phyloP scores from a whole-genome alignment of 2,888 invertebrate species.

The Ennomos quercinarius region DNA sequence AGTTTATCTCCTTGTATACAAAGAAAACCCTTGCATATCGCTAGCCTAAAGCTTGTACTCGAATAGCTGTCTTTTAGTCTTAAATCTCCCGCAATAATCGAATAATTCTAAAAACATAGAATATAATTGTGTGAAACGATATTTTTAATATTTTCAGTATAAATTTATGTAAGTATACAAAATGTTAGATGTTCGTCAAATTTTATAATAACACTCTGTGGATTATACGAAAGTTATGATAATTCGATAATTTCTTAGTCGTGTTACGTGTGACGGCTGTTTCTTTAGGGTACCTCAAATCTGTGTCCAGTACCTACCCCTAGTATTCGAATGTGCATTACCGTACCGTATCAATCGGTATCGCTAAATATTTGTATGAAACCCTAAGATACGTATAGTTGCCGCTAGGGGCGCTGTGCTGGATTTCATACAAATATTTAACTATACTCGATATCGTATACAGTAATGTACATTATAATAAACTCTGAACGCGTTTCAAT shows the following conservation, averaged over 20 bases:
- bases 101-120: conserved; percentile 26
- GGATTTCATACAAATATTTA: too few species aligned
- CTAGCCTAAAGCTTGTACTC: conserved; percentile 18
- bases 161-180: conserved; percentile 61
- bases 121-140: conserved; percentile 48
- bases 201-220: conserved; percentile 43
- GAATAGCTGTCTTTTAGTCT: conserved; percentile 16
- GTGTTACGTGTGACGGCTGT: conserved; percentile 15
- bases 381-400: too few species aligned
- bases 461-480: too few species aligned
- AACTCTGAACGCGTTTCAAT: too few species aligned
- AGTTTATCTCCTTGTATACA: background rate
- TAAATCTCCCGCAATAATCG: conserved; percentile 26
- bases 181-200: conserved; percentile 62
- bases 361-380: too few species aligned
- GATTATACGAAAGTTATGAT: conserved; percentile 17
- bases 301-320: too few species aligned
- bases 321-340: too few species aligned
- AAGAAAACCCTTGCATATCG: conserved; percentile 10
- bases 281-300: background rate
- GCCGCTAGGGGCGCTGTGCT: too few species aligned
- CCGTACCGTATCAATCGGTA: too few species aligned
- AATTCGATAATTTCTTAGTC: conserved; percentile 24
- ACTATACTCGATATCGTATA: too few species aligned
- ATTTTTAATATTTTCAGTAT: conserved; percentile 71